Evolutionary conservation across 2,888 invertebrate species (phyloP), one percentile per base, ranked within the genome.

Genomic region (Drosophila neotestacea): DNA sequence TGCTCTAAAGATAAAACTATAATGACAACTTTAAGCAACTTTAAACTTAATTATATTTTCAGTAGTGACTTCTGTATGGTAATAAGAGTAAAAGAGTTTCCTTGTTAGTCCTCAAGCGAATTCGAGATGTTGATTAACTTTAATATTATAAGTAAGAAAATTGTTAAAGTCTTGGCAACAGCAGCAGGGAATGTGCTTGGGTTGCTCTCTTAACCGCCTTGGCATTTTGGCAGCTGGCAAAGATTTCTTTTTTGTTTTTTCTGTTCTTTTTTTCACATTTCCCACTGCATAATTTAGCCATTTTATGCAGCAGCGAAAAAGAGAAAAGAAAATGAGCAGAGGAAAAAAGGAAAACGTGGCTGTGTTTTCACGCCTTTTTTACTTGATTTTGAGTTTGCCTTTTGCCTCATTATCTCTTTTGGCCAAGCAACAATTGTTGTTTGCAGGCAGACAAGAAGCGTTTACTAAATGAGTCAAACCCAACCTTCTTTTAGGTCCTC

Each of bases 221-320:
- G 73, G 80, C 73, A 75, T 85, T 82, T 85, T 83, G 75, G 80
- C 81, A 85, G 76, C 80, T 80, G 85, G 66, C 75, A 41, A 65
- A 72, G 85, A 82, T 85, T 83, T 83, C 55, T 66, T 58, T 39
- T 6, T 9, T 10, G 51, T 50, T 39, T 22, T 34, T 38, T 2
- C 47, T 61, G 42, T 54, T 56, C 4, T 0, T 32, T 32, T 41
- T 28, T 22, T 47, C 36, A 46, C 60, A 34, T 44, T 61, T 52
- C 13, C 42, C 39, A 62, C 76, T 65, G 79, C 63, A 81, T 86
- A 84, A 84, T 84, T 86, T 52, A 72, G 73, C 70, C 66, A 79
- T 79, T 84, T 84, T 79, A 75, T 79, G 84, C 79, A 79, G 77
- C 42, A 34, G 41, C 41, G 11, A 13, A 22, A 42, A 42, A 66